Evolutionary conservation across 2,888 invertebrate genomes (phyloP).

Genomic region (Lasioglossum figueresi): DNA sequence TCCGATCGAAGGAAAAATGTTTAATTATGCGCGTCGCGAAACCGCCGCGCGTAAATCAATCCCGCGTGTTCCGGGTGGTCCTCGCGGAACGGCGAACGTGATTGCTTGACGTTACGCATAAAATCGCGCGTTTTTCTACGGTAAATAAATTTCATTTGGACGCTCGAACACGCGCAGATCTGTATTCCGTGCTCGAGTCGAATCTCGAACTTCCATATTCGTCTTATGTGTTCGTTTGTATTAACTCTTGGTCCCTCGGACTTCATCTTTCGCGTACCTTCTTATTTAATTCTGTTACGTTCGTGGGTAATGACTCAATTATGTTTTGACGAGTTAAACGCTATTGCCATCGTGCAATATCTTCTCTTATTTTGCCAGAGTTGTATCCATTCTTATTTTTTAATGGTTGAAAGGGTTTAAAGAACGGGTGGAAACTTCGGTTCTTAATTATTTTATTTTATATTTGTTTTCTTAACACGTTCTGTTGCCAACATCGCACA

Average conservation of each 20-base stretch:
- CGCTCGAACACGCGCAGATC: background rate
- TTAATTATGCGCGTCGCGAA: constrained; percentile 37
- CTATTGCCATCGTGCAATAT: no score
- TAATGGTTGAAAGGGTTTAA: background rate
- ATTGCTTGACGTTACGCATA: background rate
- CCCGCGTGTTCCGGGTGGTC: constrained; percentile 9
- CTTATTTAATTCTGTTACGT: background rate
- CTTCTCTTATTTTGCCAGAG: background rate
- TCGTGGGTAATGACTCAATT: no score
- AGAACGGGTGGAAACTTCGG: background rate
- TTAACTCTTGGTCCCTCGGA: background rate
- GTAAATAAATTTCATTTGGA: background rate
- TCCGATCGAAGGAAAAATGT: constrained; percentile 37
- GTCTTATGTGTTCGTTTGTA: background rate
- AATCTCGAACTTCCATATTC: background rate
- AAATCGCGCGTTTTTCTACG: background rate
- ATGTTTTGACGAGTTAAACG: background rate
- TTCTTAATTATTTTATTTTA: background rate
- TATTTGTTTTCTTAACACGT: background rate
- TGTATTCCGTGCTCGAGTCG: background rate
- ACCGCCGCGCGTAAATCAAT: constrained; percentile 25
- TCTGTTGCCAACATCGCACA: background rate
- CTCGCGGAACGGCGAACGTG: background rate
- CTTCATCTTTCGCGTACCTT: background rate
- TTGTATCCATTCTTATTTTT: background rate